Conservation (phyloP, 2,888 invertebrate species). For the Archips xylosteana region DNA sequence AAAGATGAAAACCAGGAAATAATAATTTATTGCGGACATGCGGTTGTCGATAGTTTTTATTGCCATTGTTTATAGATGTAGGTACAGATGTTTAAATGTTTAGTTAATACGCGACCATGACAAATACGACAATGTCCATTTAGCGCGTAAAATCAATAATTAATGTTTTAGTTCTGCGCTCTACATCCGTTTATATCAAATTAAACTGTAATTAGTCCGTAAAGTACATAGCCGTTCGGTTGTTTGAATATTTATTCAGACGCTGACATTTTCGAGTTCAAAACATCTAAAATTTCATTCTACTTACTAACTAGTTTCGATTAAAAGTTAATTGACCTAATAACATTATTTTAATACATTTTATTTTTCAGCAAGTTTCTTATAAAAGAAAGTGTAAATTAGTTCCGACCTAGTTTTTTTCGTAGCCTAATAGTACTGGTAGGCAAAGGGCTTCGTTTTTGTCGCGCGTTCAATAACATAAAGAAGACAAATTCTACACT, state of each 20-base stretch:
- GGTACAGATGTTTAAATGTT: not conserved
- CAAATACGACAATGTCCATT: not conserved
- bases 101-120: not conserved
- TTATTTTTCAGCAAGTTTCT: too few relatives aligned
- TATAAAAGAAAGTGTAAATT: too few relatives aligned
- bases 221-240: not conserved
- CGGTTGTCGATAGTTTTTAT: not conserved
- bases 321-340: not conserved
- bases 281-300: not conserved
- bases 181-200: not conserved
- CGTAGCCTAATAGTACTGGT: too few relatives aligned
- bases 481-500: too few relatives aligned
- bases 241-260: not conserved
- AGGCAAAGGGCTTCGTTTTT: too few relatives aligned
- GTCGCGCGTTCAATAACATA: too few relatives aligned
- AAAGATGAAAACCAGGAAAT: too few relatives aligned
- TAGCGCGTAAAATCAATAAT: not conserved
- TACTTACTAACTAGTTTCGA: not conserved
- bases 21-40: not conserved
- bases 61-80: not conserved
- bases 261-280: conserved; percentile 1
- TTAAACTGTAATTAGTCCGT: not conserved
- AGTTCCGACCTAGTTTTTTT: too few relatives aligned
- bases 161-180: not conserved
- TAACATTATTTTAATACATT: not conserved